Base-by-base conservation (phyloP, 1,140 invertebrate genomes). In the Pteromalus puparum region DNA sequence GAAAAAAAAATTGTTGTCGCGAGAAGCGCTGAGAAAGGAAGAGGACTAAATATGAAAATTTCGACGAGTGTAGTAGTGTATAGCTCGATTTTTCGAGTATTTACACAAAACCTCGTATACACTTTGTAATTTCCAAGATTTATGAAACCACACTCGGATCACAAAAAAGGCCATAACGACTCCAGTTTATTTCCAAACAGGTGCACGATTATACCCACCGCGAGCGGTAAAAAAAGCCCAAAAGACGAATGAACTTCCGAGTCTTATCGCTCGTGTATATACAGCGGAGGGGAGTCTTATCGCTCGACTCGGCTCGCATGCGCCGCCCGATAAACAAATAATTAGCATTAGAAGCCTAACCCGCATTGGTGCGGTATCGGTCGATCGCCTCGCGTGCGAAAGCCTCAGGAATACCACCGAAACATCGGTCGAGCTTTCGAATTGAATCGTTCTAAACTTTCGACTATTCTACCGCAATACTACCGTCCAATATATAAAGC, bases 321-420 rank as follows among this genome's bases (percentile, higher is more conserved):
- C 74, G 65, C 28, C 26, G 77, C 30, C 86, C 83, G 90, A 91
- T 92, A 92, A 92, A 91, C 90, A 91, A 91, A 92, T 92, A 91
- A 91, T 92, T 91, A 91, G 87, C 88, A 87, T 88, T 88, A 87
- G 84, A 87, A 90, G 86, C 88, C 3, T 42, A 88, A 87, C 87
- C 85, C 85, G 86, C 87, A 88, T 85, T 86, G 34, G 38, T 21
- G n/a, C n/a, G 21, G 42, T 26, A 87, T 86, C 86, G 83, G 82
- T 30, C 81, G 84, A 87, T 84, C 86, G 82, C 78, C 42, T 79
- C 82, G 83, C 65, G 73, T 53, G 78, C n/a, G 73, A 61, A 61
- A 61, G 18, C 21, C 5, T 1, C 53, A 3, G 53, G 21, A 61
- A 61, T 61, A 5, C 18, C 18, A 0, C 53, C 18, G 18, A 53